Base-by-base conservation (phyloP, 1,140 invertebrate species). In the Brachionus koreanus region DNA sequence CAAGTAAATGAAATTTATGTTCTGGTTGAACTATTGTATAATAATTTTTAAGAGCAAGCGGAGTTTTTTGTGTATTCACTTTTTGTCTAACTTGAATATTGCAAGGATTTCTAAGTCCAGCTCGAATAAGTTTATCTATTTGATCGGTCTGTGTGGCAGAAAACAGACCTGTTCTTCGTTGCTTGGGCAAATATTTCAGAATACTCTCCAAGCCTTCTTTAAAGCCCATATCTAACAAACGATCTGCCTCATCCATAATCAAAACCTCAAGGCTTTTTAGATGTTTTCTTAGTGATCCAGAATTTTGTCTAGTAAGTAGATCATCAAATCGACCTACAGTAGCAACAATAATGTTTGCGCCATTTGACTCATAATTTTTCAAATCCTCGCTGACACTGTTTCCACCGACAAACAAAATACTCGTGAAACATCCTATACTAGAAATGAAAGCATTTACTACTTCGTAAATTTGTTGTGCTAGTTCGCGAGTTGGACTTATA, bases 111-210 rank as follows among this genome's bases (percentile, higher is more conserved):
- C 98, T 89, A 1, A 99, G 88, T 2, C 97, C 97, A 12, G 96
- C 96, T 85, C 96, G 89, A 42, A 98, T 93, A 16, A 99, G 88
- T 52, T 82, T 82, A 12, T 82, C 79, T 0, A 99, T 90, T 89
- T 98, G 94, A 87, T 95, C 95, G 0, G 96, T 98, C 89, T 98
- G 97, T 16, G 98, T 99, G 5, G 98, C 98, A 33, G 97, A 99
- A 89, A 99, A 99, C 19, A 99, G 90, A 0, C 96, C 96, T 0
- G 98, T 99, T 85, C 96, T 90, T 84, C 98, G 89, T 86, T 97
- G 94, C 77, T 96, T 93, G 0, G 98, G 97, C 61, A 99, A 88
- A 87, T 93, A 94, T 85, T 92, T 92, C 0, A 99, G 89, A 85
- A 99, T 98, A 49, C 92, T 93, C 84, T 95, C 95, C 0, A 99